Base-by-base conservation (phyloP, 35 echinoderm and acorn worm species). In the Chiridota heheva region DNA sequence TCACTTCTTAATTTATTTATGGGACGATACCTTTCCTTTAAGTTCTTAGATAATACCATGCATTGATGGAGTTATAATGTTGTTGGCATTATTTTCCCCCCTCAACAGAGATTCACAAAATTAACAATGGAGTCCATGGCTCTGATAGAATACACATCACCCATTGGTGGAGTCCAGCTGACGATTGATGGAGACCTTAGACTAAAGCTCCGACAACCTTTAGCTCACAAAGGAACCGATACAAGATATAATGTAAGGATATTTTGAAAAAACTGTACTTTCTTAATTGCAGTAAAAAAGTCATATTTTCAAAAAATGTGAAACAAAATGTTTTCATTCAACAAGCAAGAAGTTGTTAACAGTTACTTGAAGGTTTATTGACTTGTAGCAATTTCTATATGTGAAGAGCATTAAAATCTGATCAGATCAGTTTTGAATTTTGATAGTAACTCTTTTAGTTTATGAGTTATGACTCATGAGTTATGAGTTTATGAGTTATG, bases 181-280 rank as follows among this genome's bases (percentile, higher is more conserved):
- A 84, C 17, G 24, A 46, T 68, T 40, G 93, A 97, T 46, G 93
- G 93, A 3, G 77, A 97, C 28, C 66, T 97, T 7, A 75, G 38
- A 30, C 72, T 91, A 42, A 47, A 80, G 34, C 80, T 87, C 7
- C 87, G 85, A 40, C 69, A 82, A 30, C 93, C 93, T 46, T 42
- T 91, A 18, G 60, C 83, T 39, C 93, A 97, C 53, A 91, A 79
- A 60, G 93, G 88, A 61, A 25, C 30, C 0, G 93, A 97, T 67
- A 24, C 48, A 28, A 87, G 88, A 91, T 97, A 91, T 74, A 67
- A 97, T 91, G 93, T 97, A 74, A 88, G 93, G 67, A 42, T 70
- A 36, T 33, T 40, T 4, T 24, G 67, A n/a, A 38, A 2, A 2
- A 25, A 83, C 38, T 71, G 33, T 71, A 20, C 0, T 17, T 8